Conservation (phyloP, 1,140 invertebrate genomes). For the Planococcus citri region DNA sequence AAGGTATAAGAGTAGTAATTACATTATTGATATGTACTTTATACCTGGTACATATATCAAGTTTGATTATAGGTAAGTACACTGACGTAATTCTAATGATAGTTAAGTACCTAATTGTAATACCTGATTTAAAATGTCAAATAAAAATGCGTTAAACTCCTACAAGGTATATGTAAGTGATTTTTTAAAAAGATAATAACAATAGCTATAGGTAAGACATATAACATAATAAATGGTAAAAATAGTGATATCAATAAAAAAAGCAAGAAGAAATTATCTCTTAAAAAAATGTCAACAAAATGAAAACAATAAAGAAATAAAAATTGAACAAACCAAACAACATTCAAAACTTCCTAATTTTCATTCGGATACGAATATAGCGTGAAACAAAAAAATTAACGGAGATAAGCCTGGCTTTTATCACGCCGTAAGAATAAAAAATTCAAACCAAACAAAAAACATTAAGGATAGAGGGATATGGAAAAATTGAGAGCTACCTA, state of each 20-base stretch:
- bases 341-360: neutral
- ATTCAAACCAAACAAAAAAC: neutral
- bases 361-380: neutral
- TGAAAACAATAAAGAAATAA: slow-evolving; percentile 5
- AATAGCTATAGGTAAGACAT: no score
- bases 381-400: slow-evolving; percentile 3
- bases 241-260: neutral
- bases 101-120: no score
- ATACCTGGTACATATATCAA: no score
- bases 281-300: neutral
- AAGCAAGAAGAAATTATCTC: neutral
- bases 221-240: no score
- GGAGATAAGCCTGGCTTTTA: neutral
- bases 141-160: no score
- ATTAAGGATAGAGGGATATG: slow-evolving; percentile 10
- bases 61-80: no score
- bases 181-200: no score
- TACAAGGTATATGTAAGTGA: no score
- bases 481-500: slow-evolving; percentile 49
- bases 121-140: no score
- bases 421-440: neutral
- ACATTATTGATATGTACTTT: no score
- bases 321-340: neutral
- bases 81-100: no score
- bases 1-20: no score